These are phyloP conservation scores for Stichopus horrens DNA, from an alignment of 53 echinoderm and acorn worm species.

Conservation along the genomic window DNA sequence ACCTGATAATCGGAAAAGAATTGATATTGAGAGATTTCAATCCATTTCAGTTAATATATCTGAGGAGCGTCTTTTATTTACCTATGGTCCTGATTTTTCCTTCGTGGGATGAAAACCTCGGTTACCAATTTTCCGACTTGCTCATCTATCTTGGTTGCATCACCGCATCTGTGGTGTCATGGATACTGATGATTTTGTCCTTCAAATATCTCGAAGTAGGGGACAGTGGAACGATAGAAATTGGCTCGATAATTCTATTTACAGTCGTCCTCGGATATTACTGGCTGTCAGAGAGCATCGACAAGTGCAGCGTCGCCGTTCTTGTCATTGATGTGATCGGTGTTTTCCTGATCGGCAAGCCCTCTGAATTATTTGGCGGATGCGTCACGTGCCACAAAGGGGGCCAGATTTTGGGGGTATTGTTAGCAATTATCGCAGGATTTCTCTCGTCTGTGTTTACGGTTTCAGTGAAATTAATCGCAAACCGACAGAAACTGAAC, in stretches of 20 bases:
- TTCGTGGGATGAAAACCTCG: neutral
- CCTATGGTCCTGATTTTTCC: neutral
- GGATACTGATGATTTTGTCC: neutral
- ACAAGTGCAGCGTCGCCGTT: neutral
- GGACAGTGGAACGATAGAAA: neutral
- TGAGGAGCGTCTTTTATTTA: neutral
- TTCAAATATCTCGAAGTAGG: neutral
- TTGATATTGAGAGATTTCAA: neutral
- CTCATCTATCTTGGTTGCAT: neutral
- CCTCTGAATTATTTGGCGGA: neutral
- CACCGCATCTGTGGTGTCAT: neutral
- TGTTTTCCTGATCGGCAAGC: neutral
- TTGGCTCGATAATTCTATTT: neutral
- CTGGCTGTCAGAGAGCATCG: neutral
- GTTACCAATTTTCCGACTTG: neutral
- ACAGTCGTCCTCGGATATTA: neutral
- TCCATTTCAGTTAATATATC: neutral
- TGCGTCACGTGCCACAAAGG: neutral
- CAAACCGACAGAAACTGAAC: neutral
- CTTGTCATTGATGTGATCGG: neutral
- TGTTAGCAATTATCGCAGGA: neutral
- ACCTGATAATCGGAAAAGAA: neutral
- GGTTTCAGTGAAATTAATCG: neutral
- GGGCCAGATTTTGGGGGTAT: neutral
- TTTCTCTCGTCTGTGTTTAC: neutral